Evolutionary conservation across 2,113 vertebrate species (phyloP).

Genomic region (Sinocyclocheilus anshuiensis): DNA sequence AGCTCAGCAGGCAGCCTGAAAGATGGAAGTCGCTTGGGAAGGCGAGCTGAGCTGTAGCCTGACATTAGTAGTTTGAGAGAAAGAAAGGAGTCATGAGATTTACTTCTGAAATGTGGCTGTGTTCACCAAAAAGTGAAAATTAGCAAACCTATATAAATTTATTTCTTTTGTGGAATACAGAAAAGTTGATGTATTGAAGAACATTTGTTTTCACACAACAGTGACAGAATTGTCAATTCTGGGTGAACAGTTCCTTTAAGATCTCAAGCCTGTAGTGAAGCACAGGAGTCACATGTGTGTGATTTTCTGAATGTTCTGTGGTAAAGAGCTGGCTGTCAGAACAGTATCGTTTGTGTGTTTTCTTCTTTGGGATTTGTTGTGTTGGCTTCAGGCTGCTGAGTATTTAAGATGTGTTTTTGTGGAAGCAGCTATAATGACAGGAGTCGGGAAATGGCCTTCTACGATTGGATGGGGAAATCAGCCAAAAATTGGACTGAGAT

Average conservation of each 20-base stretch:
- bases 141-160: not conserved
- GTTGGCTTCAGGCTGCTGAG: not conserved
- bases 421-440: constrained; percentile 19
- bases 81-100: not conserved
- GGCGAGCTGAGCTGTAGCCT: constrained; percentile 13
- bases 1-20: constrained; percentile 29
- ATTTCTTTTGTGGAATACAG: not conserved
- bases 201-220: not conserved
- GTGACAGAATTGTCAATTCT: not conserved
- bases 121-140: not conserved
- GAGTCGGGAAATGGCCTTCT: constrained; percentile 7
- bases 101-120: not conserved
- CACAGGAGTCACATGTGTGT: not conserved
- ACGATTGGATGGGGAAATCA: constrained; percentile 24
- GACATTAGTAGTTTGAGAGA: not conserved
- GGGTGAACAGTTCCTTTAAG: not conserved
- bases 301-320: constrained; percentile 3
- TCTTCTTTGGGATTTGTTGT: constrained; percentile 24
- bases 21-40: constrained; percentile 14
- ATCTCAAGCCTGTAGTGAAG: not conserved
- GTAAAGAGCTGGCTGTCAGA: constrained; percentile 7
- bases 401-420: constrained; percentile 25
- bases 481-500: not conserved
- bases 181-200: not conserved
- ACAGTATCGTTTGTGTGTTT: not conserved